A percentile compares a stretch with the other conserved stretches of the same genome.
Evolutionary conservation across 2,113 vertebrate species (phyloP).

Genomic region (Entosphenus tridentatus): DNA sequence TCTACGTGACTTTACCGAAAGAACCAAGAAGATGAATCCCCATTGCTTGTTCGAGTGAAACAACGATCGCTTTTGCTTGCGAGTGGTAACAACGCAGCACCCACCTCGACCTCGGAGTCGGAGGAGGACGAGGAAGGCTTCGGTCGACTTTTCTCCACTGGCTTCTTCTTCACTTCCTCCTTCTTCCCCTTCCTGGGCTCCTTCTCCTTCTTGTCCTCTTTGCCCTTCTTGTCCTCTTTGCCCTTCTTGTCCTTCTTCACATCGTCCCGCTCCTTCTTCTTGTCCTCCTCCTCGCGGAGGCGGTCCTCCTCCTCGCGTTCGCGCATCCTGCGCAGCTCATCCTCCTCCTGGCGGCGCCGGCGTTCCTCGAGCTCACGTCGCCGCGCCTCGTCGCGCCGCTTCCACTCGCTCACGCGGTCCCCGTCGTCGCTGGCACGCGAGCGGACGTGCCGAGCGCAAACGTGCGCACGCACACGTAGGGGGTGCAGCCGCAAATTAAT

Average conservation of each 20-base stretch:
- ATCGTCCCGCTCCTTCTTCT: constrained; percentile 30
- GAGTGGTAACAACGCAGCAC: no score
- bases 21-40: no score
- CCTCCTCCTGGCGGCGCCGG: constrained; percentile 62
- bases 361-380: constrained; percentile 63
- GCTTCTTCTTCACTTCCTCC: no score
- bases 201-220: neutral
- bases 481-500: neutral
- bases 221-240: neutral
- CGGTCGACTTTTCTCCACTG: no score
- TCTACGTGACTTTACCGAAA: no score
- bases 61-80: no score
- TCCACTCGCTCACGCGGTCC: constrained; percentile 69
- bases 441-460: neutral
- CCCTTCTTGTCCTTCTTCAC: constrained; percentile 10
- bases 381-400: constrained; percentile 62
- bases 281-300: constrained; percentile 48
- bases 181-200: no score
- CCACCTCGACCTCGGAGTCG: no score
- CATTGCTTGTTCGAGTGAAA: no score
- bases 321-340: constrained; percentile 55
- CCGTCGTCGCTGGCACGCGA: constrained; percentile 49
- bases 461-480: neutral
- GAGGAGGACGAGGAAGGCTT: no score
- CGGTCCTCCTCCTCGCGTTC: constrained; percentile 71